Percentiles rank a stretch among this genome's conserved stretches.
phyloP scores from a whole-genome alignment of 1,140 invertebrate genomes.

The Conus ventricosus region DNA sequence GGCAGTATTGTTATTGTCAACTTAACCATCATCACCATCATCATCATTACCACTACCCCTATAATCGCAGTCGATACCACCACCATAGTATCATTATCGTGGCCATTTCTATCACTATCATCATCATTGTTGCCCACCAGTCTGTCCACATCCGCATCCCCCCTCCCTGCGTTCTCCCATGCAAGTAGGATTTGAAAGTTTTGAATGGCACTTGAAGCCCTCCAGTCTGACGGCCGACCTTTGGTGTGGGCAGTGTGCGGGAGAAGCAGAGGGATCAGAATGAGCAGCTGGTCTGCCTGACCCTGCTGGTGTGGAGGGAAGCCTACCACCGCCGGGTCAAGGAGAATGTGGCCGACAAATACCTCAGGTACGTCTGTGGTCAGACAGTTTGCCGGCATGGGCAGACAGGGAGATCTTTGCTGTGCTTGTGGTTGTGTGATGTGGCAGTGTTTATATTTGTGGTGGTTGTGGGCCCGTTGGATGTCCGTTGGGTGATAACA shows the following conservation, averaged over 20 bases:
- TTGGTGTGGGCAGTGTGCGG: not conserved
- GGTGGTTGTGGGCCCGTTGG: not conserved
- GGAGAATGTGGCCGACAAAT: slow-evolving; percentile 17
- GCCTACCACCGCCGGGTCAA: slow-evolving; percentile 4
- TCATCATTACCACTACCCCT: no score
- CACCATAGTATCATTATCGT: no score
- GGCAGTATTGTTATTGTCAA: no score
- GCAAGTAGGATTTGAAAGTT: no score
- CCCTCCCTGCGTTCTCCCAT: no score
- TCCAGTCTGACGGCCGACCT: no score
- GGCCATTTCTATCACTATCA: no score
- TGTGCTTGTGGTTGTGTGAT: not conserved
- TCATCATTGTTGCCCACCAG: no score
- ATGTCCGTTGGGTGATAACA: not conserved
- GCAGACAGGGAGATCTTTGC: not conserved
- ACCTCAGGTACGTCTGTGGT: slow-evolving; percentile 13
- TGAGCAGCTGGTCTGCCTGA: slow-evolving; percentile 21
- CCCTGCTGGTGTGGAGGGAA: slow-evolving; percentile 17
- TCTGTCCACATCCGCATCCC: no score
- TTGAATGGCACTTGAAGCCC: no score
- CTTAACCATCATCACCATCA: no score
- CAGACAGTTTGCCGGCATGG: not conserved
- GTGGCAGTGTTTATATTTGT: not conserved
- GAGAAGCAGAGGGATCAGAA: slow-evolving; percentile 22
- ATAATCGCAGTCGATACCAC: no score